phyloP scores from a whole-genome alignment of 1,140 invertebrate species.

The Arion vulgaris region DNA sequence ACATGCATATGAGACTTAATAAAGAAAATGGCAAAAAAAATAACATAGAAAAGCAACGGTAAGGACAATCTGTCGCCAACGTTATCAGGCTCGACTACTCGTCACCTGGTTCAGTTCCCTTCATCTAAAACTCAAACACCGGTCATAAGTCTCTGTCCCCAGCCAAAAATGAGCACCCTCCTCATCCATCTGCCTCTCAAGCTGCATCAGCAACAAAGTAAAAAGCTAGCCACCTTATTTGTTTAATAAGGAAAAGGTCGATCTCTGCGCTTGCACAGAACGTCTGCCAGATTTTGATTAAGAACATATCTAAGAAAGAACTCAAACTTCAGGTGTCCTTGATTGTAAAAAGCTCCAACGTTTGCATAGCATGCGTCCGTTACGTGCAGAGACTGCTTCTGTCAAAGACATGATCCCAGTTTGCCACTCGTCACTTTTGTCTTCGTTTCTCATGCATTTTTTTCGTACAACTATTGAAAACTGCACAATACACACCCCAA shows the following conservation, averaged over 20 bases:
- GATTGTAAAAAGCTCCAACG: constrained; percentile 11
- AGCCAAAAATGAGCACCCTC: background rate
- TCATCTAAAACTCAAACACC: background rate
- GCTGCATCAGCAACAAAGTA: constrained; percentile 22
- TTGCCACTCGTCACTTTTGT: constrained; percentile 38
- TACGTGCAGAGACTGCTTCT: constrained; percentile 15
- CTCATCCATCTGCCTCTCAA: constrained; percentile 18
- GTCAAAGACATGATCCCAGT: background rate
- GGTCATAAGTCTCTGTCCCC: constrained; percentile 14
- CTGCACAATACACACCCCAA: constrained; percentile 28
- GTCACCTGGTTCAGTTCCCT: constrained; percentile 28
- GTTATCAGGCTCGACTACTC: constrained; percentile 7
- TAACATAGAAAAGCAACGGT: background rate
- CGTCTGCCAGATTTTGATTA: constrained; percentile 31
- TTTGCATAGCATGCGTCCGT: constrained; percentile 33
- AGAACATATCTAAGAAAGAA: constrained; percentile 23
- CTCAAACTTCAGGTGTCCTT: constrained; percentile 30
- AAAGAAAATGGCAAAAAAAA: constrained; percentile 28
- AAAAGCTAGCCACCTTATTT: constrained; percentile 26
- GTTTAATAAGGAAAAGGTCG: constrained; percentile 32
- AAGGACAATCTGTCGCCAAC: constrained; percentile 12
- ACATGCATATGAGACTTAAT: constrained; percentile 10
- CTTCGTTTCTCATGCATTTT: constrained; percentile 39
- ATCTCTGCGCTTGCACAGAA: background rate
- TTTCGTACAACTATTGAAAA: constrained; percentile 25